These are phyloP conservation scores for Sinocyclocheilus anshuiensis DNA, from an alignment of 2,113 vertebrate species.

Conservation along the genomic window DNA sequence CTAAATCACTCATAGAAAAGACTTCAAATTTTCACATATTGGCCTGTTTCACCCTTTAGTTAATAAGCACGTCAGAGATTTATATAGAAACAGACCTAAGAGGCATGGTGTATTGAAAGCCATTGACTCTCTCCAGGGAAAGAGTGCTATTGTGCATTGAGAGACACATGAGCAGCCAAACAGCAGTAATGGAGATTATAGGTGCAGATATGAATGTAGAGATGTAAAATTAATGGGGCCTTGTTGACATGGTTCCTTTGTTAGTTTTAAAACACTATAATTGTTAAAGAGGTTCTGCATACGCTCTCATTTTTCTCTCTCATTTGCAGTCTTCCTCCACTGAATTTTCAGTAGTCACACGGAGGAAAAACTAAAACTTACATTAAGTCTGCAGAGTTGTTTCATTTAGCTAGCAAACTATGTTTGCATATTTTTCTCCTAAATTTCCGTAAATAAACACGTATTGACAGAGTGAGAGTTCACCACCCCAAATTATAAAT, in stretches of 20 bases:
- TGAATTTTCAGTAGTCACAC: not conserved
- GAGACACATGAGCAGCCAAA: slow-evolving; percentile 54
- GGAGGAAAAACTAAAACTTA: not conserved
- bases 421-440: not conserved
- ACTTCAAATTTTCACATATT: not conserved
- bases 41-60: slow-evolving; percentile 56
- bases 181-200: slow-evolving; percentile 70
- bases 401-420: not conserved
- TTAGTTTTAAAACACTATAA: slow-evolving; percentile 72
- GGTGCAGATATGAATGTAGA: slow-evolving; percentile 64
- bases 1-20: not conserved
- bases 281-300: slow-evolving; percentile 56
- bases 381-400: not conserved
- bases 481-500: too few relatives aligned
- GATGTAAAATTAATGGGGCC: slow-evolving; percentile 71
- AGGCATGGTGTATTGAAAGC: slow-evolving; percentile 25
- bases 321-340: not conserved
- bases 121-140: slow-evolving; percentile 11
- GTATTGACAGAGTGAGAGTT: not conserved
- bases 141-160: not conserved
- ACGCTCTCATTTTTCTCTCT: slow-evolving; percentile 59
- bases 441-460: not conserved
- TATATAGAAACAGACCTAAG: slow-evolving; percentile 53
- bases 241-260: slow-evolving; percentile 72
- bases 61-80: slow-evolving; percentile 59